Base-by-base conservation (phyloP, 1,140 invertebrate genomes). In the Drosophila insularis region DNA sequence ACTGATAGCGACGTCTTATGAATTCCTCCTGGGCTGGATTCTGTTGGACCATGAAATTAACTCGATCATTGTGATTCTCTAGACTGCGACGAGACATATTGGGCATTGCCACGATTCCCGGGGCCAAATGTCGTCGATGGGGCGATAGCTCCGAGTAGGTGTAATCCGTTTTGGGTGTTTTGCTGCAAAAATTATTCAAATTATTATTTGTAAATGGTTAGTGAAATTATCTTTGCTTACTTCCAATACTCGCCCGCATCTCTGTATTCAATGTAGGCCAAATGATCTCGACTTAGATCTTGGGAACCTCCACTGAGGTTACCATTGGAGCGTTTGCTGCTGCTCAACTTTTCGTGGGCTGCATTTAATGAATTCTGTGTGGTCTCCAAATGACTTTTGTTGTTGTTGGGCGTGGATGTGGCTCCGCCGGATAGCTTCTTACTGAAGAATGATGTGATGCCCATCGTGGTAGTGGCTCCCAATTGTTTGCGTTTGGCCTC, bases 141-240 rank as follows among this genome's bases (percentile, higher is more conserved):
- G 94, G 94, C n/a, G 96, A 96, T 40, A 94, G 89, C 43, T 93
- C 93, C 0, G 96, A 96, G 91, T 97, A 97, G 4, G 96, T 96
- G 91, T 96, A 97, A 92, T 96, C 96, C 71, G 96, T 96, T 92
- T 96, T 96, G 4, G 96, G 95, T 79, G 95, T 96, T 87, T 95
- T 95, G 87, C 95, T 95, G 55, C 67, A 74, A 60, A 23, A 32
- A 14, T 4, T 0, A 19, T 23, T 37, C 0, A 3, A 50, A 11
- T 63, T 35, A 55, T 55, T 56, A 66, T 11, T 13, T 27, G 27
- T 27, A 39, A 21, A 6, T 1, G 1, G 1, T 17, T 14, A 8
- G 2, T 0, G 35, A 11, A 10, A 13, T 1, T 7, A 3, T 4
- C 0, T n/a, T 0, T 21, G 94, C 94, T 93, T 75, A 95, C 94